Conservation (phyloP, 2,113 vertebrate species). For the Vulpes ferrilata region DNA sequence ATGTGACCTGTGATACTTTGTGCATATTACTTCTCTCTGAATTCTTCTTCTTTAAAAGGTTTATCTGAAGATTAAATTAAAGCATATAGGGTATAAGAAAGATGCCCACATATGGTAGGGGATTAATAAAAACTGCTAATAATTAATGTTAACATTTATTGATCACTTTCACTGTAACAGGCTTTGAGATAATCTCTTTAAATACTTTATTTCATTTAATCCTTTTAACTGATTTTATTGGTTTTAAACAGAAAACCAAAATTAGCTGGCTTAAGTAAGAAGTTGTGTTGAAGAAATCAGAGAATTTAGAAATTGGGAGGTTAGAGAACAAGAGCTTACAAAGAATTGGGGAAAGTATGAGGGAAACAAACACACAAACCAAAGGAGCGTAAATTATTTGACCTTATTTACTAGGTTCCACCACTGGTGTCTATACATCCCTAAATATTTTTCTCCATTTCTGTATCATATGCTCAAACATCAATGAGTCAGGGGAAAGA, state of each 20-base stretch:
- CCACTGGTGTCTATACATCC: not conserved
- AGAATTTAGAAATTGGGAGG: slow-evolving; percentile 9
- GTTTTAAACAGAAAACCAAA: slow-evolving; percentile 40
- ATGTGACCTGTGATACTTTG: not conserved
- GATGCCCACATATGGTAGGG: not conserved
- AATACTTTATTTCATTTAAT: slow-evolving; percentile 42
- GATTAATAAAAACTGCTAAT: slow-evolving; percentile 34
- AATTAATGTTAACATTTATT: slow-evolving; percentile 45
- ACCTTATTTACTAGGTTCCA: not conserved
- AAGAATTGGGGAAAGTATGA: not conserved
- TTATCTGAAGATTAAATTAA: slow-evolving; percentile 36
- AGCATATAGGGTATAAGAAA: not conserved
- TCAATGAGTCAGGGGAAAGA: not conserved
- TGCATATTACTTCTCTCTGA: not conserved
- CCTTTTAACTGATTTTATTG: slow-evolving; percentile 3
- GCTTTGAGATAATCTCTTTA: slow-evolving; percentile 60
- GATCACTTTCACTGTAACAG: slow-evolving; percentile 3
- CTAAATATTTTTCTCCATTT: not conserved
- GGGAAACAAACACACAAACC: not conserved
- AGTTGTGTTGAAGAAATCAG: slow-evolving; percentile 30
- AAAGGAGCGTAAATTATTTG: not conserved
- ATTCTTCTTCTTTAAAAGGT: slow-evolving; percentile 1
- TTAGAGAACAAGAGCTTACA: not conserved
- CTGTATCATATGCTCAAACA: not conserved
- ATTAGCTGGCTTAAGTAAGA: slow-evolving; percentile 24